Evolutionary conservation across 2,797 vertebrate species (phyloP), one percentile per base, ranked within the genome.

Genomic region (Myotis findleyi): DNA sequence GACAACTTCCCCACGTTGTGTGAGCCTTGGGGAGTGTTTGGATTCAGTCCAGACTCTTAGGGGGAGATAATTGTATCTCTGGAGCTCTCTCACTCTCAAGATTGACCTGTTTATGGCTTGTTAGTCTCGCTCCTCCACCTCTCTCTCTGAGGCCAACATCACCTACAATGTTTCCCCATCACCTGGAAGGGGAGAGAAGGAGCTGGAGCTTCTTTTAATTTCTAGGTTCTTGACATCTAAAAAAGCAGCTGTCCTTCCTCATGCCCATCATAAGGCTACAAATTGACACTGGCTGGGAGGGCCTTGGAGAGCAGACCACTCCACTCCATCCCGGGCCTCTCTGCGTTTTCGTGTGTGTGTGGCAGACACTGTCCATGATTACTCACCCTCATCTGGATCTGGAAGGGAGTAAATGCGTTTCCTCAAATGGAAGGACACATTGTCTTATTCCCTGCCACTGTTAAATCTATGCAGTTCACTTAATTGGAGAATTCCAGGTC

Each of bases 401-500:
- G 51, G 12, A 71, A 41, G 17, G 87, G 44, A 95, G 71, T 89
- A 72, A 91, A 95, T 55, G 27, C 71, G 72, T 92, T 92, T 59
- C 21, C 57, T 38, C 12, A 69, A 89, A 83, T 38, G 38, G 77
- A 91, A 81, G 71, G 87, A 92, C 9, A 64, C 47, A 44, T 76
- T 75, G 9, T 92, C 92, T 95, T 91, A 83, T 89, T 68, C 69
- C 30, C 72, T 64, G 21, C 8, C 83, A 77, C 86, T 93, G 80
- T 91, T 76, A 75, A 72, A 84, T 97, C 93, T 87, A 13, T 84
- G 18, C 77, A 53, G 75, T 97, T 97, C 95, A 94, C 89, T 96
- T 83, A 87, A 98, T 96, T 97, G 87, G 90, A 75, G 94, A 97
- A 95, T 97, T 95, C 71, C 16, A 66, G 92, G 77, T 90, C 90